Conservation (phyloP, 2,797 vertebrate genomes). For the Buphagus erythrorhynchus region DNA sequence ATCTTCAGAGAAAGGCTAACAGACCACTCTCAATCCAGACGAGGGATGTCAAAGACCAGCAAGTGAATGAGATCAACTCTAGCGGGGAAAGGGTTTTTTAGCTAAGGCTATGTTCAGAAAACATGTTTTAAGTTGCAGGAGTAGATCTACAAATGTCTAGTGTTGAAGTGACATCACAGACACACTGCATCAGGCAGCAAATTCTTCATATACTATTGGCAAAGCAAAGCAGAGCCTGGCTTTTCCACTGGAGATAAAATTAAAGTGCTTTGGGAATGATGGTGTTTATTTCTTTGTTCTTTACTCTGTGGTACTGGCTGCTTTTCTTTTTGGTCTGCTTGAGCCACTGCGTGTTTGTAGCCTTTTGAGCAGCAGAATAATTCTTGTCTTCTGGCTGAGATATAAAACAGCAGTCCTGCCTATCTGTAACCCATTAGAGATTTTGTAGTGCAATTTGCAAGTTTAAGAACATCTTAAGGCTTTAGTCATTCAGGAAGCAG, state of each 20-base stretch:
- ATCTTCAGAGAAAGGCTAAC: background rate
- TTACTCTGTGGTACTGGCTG: background rate
- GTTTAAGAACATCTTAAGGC: background rate
- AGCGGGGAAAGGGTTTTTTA: background rate
- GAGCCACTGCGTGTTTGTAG: background rate
- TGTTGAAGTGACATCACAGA: background rate
- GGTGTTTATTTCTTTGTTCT: background rate
- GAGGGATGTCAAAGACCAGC: background rate
- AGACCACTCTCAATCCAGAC: background rate
- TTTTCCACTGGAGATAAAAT: background rate
- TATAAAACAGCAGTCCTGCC: background rate
- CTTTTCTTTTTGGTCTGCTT: background rate
- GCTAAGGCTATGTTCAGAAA: background rate
- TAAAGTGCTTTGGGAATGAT: background rate
- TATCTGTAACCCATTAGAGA: background rate
- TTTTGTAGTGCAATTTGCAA: background rate
- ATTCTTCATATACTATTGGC: background rate
- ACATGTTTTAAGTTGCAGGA: background rate
- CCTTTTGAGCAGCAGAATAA: background rate
- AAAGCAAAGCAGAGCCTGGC: background rate
- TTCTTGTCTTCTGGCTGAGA: conserved; percentile 11
- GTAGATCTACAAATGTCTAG: background rate
- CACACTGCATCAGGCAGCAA: background rate
- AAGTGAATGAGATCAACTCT: background rate
- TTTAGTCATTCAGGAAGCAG: background rate